Base-by-base conservation (phyloP, 2,888 invertebrate species). In the Epinotia ramella region DNA sequence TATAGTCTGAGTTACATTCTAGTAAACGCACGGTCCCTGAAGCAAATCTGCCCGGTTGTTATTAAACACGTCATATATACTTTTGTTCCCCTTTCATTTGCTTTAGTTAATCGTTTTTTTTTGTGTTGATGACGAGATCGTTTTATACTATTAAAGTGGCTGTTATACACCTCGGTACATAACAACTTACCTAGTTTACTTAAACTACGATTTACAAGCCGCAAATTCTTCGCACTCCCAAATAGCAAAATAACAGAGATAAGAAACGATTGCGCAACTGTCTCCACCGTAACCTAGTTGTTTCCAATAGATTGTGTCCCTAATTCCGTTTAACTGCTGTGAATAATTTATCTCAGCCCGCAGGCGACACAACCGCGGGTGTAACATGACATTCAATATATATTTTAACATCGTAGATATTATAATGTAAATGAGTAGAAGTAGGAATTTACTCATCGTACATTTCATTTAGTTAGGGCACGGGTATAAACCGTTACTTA, bases 311-410 rank as follows among this genome's bases (percentile, higher is more conserved):
- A 53, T 66, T 66, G 49, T 65, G 28, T 57, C 67, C 24, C 18
- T 56, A 56, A 67, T 40, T 67, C 67, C 56, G 56, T 67, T 67
- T 67, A 67, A 67, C 13, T 67, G 56, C 40, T 33, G 33, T 56
- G 40, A 67, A 67, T 57, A 56, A 57, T 67, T 57, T 44, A 56
- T 67, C 56, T n/a, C 33, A 18, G 20, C 18, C 33, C 18, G 5
- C 3, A 12, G 56, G 33, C n/a, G 11, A 11, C 5, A 18, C 13
- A 12, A 24, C 46, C 12, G 40, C 53, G n/a, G n/a, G 53, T 13
- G 53, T 6, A 16, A 53, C 53, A 16, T 53, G n/a, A n/a, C 53
- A n/a, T 6, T 13, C 16, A 53, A 53, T n/a, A 53, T n/a, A 16
- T 53, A 53, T 53, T 53, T 53, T 53, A 53, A n/a, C 53, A n/a